phyloP scores from a whole-genome alignment of 1,140 invertebrate species.

The Nymphalis io region DNA sequence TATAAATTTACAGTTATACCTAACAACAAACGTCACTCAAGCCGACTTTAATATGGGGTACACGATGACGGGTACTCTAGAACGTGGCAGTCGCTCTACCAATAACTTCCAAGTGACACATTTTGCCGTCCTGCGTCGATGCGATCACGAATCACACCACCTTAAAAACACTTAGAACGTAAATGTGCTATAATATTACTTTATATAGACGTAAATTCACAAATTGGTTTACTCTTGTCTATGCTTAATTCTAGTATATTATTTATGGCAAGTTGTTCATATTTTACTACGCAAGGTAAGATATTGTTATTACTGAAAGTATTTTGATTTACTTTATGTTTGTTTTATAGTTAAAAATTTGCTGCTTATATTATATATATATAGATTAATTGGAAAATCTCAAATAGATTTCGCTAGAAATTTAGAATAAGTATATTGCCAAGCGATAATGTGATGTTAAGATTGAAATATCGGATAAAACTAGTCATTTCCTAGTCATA shows the following conservation, averaged over 20 bases:
- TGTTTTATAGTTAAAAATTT: conserved; percentile 8
- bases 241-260: background rate
- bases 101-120: conserved; percentile 92
- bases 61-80: conserved; percentile 91
- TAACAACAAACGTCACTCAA: conserved; percentile 89
- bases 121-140: conserved; percentile 90
- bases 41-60: conserved; percentile 94
- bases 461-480: conserved; percentile 29
- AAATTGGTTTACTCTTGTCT: background rate
- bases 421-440: conserved; percentile 57
- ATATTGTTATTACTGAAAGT: background rate
- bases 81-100: conserved; percentile 88
- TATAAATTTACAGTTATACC: conserved; percentile 81
- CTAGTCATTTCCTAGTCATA: conserved; percentile 36
- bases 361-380: conserved; percentile 33
- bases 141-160: conserved; percentile 72
- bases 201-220: background rate
- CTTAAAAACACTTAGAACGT: conserved; percentile 59
- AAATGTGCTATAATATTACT: background rate
- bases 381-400: conserved; percentile 29
- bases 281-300: background rate
- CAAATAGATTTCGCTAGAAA: conserved; percentile 18
- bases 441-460: conserved; percentile 76
- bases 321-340: background rate
- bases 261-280: background rate